Percentiles rank a stretch among this genome's conserved stretches.
Conservation (phyloP, 2,888 invertebrate species). For the Automeris io region DNA sequence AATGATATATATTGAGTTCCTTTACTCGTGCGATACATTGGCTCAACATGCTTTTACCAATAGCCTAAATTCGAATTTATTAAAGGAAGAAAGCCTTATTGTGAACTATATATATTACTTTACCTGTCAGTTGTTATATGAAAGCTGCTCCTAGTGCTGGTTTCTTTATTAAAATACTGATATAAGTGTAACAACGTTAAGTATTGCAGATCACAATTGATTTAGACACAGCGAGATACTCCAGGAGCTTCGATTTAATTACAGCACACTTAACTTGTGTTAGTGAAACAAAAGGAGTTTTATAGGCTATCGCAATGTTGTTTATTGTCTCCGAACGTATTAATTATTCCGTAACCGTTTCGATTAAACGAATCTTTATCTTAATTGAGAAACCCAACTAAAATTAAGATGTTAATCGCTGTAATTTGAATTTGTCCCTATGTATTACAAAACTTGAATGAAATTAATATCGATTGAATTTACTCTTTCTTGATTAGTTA, state of each 20-base stretch:
- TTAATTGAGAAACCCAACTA: constrained; percentile 13
- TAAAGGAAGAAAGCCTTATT: constrained; percentile 18
- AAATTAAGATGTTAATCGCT: neutral
- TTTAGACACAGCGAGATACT: constrained; percentile 27
- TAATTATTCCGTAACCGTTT: constrained; percentile 18
- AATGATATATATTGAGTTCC: too few species aligned
- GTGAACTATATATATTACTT: constrained; percentile 19
- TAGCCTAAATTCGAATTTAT: too few species aligned
- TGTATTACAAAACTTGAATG: too few species aligned
- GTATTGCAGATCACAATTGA: constrained; percentile 42
- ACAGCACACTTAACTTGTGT: constrained; percentile 20
- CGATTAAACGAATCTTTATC: constrained; percentile 18
- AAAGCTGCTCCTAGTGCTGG: constrained; percentile 6
- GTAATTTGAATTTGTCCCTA: too few species aligned
- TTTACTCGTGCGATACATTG: too few species aligned
- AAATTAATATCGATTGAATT: too few species aligned
- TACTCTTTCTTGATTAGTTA: too few species aligned
- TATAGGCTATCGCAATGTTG: constrained; percentile 18
- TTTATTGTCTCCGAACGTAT: constrained; percentile 21
- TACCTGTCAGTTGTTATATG: constrained; percentile 9
- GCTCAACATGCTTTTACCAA: too few species aligned
- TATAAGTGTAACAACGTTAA: constrained; percentile 41
- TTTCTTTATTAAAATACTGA: constrained; percentile 33
- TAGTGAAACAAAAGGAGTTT: constrained; percentile 21
- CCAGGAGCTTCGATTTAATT: constrained; percentile 34